Evolutionary conservation across 2,888 invertebrate species (phyloP), one percentile per base, ranked within the genome.

Genomic region (Hyposoter didymator): DNA sequence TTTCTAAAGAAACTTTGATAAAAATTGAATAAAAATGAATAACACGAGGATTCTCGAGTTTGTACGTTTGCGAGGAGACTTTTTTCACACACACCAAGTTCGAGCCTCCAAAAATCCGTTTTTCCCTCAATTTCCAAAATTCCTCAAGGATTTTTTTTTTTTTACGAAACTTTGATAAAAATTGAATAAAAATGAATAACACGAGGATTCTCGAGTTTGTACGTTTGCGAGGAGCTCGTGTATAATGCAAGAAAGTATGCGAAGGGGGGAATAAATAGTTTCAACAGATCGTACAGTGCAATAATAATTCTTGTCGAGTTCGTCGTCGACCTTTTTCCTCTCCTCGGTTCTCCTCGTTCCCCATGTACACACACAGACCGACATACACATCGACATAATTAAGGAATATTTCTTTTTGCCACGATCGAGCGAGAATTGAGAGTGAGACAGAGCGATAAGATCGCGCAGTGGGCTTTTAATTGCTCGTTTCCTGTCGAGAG

Each of bases 401-500:
- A 55, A 19, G 39, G 39, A 39, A 52, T 81, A 62, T 59, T 62
- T 73, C 59, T 64, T 78, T 75, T 17, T 12, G 43, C 52, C 32
- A 69, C 66, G 74, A 45, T 49, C 49, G 22, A 35, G 73, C 35
- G n/a, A 59, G 59, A 74, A 70, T 59, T 67, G 78, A 75, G 84
- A 85, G 83, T 69, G 78, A 85, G 85, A 85, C 84, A 79, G 90
- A 90, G n/a, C n/a, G 92, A 93, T 92, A 91, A 92, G 89, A 89
- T 91, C 89, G 90, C 89, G 90, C 89, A 88, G 87, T 87, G 89
- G 89, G 88, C 89, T 87, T 90, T 92, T 93, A 93, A 93, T 93
- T 93, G 92, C 92, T 90, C 91, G 90, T 92, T 93, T 93, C 93
- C 93, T 93, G 93, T 90, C 89, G 89, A 91, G 90, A 90, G 79